These are phyloP conservation scores for Drosophila kepulauana DNA, from an alignment of 1,140 invertebrate genomes.

Conservation along the genomic window DNA sequence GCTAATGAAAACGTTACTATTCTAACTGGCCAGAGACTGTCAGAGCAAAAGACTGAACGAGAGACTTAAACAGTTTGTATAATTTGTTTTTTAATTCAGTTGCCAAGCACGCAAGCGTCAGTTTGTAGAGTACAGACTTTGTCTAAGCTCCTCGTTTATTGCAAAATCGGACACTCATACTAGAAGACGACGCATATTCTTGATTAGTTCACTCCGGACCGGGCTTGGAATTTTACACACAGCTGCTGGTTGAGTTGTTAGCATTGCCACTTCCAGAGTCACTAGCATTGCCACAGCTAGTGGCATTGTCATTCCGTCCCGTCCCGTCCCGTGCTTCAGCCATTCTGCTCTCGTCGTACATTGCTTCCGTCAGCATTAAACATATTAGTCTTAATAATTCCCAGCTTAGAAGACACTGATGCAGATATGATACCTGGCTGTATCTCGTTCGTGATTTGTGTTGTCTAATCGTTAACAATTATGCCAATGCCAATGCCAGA, in stretches of 20 bases:
- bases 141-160: conserved; percentile 58
- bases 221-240: conserved; percentile 19
- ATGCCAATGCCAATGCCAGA: conserved; percentile 63
- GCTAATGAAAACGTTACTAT: conserved; percentile 77
- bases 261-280: conserved; percentile 9
- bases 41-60: conserved; percentile 29
- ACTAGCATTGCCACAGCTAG: conserved; percentile 5
- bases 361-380: conserved; percentile 80
- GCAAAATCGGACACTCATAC: conserved; percentile 16
- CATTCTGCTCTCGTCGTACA: conserved; percentile 45
- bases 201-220: conserved; percentile 32
- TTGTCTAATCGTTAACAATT: conserved; percentile 79
- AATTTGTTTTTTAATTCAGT: conserved; percentile 56
- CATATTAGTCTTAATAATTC: conserved; percentile 78
- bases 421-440: conserved; percentile 33
- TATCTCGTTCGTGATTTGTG: conserved; percentile 79
- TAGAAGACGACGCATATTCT: conserved; percentile 23
- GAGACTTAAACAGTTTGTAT: conserved; percentile 40
- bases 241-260: conserved; percentile 34
- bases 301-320: conserved; percentile 18
- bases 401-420: conserved; percentile 56
- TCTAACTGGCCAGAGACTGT: conserved; percentile 60
- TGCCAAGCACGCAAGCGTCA: conserved; percentile 69
- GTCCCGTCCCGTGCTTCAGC: conserved; percentile 59
- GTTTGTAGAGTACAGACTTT: conserved; percentile 21